Evolutionary conservation across 2,797 vertebrate genomes (phyloP).

Genomic region (Sparus aurata): DNA sequence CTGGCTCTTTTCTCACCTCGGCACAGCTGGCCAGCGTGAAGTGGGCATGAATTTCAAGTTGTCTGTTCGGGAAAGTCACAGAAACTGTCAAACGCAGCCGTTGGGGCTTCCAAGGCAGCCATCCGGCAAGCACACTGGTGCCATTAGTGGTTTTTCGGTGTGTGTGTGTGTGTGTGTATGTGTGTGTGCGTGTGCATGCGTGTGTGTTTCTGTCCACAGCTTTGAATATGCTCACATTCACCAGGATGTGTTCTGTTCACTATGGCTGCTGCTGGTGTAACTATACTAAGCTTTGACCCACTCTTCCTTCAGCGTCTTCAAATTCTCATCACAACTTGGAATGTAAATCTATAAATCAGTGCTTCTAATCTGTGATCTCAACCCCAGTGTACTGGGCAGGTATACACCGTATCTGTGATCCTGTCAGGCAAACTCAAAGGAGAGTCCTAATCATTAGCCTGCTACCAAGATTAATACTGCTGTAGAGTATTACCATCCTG

Average conservation of each 20-base stretch:
- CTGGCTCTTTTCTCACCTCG: neutral
- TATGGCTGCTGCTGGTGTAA: neutral
- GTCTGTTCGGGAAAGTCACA: neutral
- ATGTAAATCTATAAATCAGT: constrained; percentile 51
- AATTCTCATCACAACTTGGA: constrained; percentile 41
- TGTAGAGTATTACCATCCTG: constrained; percentile 59
- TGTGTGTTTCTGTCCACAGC: neutral
- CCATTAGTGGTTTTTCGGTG: neutral
- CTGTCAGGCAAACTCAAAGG: constrained; percentile 59
- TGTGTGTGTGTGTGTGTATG: neutral
- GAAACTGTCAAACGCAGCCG: neutral
- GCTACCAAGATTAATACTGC: constrained; percentile 63
- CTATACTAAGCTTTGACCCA: neutral
- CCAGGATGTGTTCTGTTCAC: neutral
- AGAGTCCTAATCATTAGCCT: constrained; percentile 62
- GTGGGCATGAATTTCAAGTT: neutral
- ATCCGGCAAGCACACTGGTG: neutral
- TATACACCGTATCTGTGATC: constrained; percentile 57
- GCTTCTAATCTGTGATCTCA: constrained; percentile 51
- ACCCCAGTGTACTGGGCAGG: constrained; percentile 30
- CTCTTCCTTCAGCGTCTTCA: constrained; percentile 15
- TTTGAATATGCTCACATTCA: neutral
- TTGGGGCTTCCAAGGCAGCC: neutral
- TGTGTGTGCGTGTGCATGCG: too few species aligned
- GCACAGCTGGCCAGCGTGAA: neutral